A percentile compares a stretch with the other conserved stretches of the same genome.
Conservation (phyloP, 1,140 invertebrate species). For the Drosophila rufa region DNA sequence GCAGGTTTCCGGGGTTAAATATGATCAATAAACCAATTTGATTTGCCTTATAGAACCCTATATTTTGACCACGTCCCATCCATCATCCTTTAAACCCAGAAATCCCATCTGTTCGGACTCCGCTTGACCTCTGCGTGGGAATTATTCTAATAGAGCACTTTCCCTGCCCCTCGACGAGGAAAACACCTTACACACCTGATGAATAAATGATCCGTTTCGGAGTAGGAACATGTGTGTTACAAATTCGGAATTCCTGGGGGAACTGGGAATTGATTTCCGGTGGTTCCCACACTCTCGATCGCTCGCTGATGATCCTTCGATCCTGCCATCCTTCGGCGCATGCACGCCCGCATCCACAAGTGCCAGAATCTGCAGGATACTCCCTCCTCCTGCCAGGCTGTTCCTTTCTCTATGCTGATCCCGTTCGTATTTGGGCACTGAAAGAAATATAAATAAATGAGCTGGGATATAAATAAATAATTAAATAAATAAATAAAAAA, state of each 20-base stretch:
- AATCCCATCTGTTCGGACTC: constrained; percentile 20
- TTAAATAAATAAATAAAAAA: no score
- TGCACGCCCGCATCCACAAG: constrained; percentile 51
- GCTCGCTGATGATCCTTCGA: constrained; percentile 6
- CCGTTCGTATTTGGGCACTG: background rate
- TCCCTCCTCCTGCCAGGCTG: background rate
- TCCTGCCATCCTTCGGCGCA: constrained; percentile 14
- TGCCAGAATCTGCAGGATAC: constrained; percentile 34
- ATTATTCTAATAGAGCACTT: constrained; percentile 46
- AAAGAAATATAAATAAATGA: background rate
- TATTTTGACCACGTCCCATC: constrained; percentile 6
- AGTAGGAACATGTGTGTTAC: constrained; percentile 73
- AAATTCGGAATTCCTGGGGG: constrained; percentile 55
- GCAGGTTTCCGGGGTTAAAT: no score
- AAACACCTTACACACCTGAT: constrained; percentile 32
- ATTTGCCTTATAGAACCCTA: no score
- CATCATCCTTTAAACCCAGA: constrained; percentile 7
- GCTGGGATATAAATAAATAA: no score
- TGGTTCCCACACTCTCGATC: constrained; percentile 45
- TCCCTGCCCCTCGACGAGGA: background rate
- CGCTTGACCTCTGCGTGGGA: constrained; percentile 41
- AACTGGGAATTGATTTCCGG: constrained; percentile 39
- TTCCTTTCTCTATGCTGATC: background rate
- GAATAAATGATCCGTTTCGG: constrained; percentile 1
- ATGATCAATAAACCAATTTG: no score